phyloP scores from a whole-genome alignment of 2,113 vertebrate genomes.

The Salminus brasiliensis region DNA sequence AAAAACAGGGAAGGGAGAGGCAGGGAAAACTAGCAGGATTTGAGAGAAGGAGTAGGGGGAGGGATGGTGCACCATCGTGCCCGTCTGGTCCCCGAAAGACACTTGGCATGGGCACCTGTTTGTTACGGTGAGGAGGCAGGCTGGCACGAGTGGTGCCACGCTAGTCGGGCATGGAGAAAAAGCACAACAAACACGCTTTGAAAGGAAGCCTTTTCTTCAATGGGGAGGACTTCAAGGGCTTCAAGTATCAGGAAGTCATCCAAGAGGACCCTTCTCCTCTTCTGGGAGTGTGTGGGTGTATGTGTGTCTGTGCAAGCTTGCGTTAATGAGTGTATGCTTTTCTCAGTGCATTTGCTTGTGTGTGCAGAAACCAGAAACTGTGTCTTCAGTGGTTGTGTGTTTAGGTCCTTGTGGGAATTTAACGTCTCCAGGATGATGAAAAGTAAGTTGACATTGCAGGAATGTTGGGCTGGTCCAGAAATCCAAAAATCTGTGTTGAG shows the following conservation, averaged over 20 bases:
- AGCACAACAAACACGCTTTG: slow-evolving; percentile 67
- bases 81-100: slow-evolving; percentile 52
- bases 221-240: slow-evolving; percentile 69
- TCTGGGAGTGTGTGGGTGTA: slow-evolving; percentile 55
- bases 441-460: no score
- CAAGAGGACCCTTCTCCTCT: slow-evolving; percentile 57
- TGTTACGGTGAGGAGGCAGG: slow-evolving; percentile 64
- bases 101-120: slow-evolving; percentile 66
- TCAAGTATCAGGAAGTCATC: slow-evolving; percentile 70
- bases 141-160: slow-evolving; percentile 52
- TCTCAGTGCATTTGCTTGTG: slow-evolving; percentile 28
- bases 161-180: slow-evolving; percentile 59
- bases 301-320: neutral
- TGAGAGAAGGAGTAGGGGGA: slow-evolving; percentile 48
- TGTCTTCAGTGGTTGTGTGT: neutral
- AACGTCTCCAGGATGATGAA: no score
- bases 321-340: neutral
- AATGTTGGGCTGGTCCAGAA: no score
- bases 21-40: slow-evolving; percentile 65
- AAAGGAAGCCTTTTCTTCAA: slow-evolving; percentile 64
- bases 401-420: neutral
- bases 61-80: slow-evolving; percentile 19
- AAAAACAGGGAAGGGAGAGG: slow-evolving; percentile 20
- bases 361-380: neutral
- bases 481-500: no score